Evolutionary conservation across 2,888 invertebrate species (phyloP).

Genomic region (Carabus problematicus): DNA sequence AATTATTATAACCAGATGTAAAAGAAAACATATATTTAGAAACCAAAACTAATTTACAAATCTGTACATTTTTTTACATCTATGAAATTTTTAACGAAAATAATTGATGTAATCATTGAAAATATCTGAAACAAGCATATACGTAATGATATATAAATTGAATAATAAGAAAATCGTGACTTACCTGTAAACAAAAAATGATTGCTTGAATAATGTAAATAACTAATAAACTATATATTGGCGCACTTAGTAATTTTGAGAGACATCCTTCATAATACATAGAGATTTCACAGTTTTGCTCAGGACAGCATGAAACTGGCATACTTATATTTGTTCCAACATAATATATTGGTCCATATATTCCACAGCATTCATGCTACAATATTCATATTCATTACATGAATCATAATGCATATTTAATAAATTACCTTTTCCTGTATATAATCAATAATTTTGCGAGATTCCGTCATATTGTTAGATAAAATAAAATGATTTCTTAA

Average conservation of each 20-base stretch:
- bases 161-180: not conserved
- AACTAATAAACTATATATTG: conserved; percentile 18
- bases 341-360: conserved; percentile 25
- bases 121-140: not conserved
- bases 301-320: conserved; percentile 29
- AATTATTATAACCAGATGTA: too few species aligned
- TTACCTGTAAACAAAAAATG: conserved; percentile 21
- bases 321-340: conserved; percentile 15
- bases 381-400: conserved; percentile 13
- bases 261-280: conserved; percentile 34
- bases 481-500: conserved; percentile 26
- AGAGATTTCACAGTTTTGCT: conserved; percentile 25
- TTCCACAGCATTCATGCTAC: conserved; percentile 30
- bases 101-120: conserved; percentile 1
- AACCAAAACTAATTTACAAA: too few species aligned
- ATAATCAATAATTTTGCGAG: conserved; percentile 25
- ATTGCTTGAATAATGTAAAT: conserved; percentile 11
- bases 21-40: too few species aligned
- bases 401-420: not conserved
- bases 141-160: not conserved
- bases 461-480: not conserved
- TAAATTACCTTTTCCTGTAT: conserved; percentile 32
- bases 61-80: not conserved
- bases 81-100: not conserved
- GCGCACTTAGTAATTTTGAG: conserved; percentile 10